A percentile compares a stretch with the other conserved stretches of the same genome.
phyloP scores from a whole-genome alignment of 2,888 invertebrate species.

The Drosophila planitibia region DNA sequence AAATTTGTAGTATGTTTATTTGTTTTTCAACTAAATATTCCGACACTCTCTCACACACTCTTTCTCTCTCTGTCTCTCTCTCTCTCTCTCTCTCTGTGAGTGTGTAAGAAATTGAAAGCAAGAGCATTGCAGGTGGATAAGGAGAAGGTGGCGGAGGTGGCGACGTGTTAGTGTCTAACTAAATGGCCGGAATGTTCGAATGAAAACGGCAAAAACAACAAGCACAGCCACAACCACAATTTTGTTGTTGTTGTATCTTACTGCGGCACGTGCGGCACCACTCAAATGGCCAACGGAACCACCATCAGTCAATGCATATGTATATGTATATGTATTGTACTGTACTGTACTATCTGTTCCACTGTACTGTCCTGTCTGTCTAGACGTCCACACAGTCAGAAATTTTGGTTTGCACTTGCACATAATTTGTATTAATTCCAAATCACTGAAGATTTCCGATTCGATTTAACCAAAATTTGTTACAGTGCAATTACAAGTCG shows the following conservation, averaged over 20 bases:
- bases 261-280: slow-evolving; percentile 54
- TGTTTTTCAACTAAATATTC: slow-evolving; percentile 59
- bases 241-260: background rate
- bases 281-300: slow-evolving; percentile 40
- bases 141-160: background rate
- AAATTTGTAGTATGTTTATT: slow-evolving; percentile 63
- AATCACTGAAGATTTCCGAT: too few species aligned
- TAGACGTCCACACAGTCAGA: slow-evolving; percentile 9
- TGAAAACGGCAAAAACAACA: slow-evolving; percentile 1
- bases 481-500: background rate
- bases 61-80: background rate
- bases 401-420: background rate
- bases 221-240: background rate
- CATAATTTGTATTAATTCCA: background rate
- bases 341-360: slow-evolving; percentile 5
- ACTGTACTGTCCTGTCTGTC: slow-evolving; percentile 3
- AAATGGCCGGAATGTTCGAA: slow-evolving; percentile 33
- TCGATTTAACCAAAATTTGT: background rate
- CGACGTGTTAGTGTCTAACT: slow-evolving; percentile 9
- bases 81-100: background rate
- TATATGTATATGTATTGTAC: background rate
- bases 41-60: slow-evolving; percentile 21
- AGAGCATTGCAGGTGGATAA: slow-evolving; percentile 16
- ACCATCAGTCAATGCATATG: slow-evolving; percentile 3
- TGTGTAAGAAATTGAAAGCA: slow-evolving; percentile 58